phyloP scores from a whole-genome alignment of 2,113 vertebrate genomes.

The Haliaeetus leucogaster region DNA sequence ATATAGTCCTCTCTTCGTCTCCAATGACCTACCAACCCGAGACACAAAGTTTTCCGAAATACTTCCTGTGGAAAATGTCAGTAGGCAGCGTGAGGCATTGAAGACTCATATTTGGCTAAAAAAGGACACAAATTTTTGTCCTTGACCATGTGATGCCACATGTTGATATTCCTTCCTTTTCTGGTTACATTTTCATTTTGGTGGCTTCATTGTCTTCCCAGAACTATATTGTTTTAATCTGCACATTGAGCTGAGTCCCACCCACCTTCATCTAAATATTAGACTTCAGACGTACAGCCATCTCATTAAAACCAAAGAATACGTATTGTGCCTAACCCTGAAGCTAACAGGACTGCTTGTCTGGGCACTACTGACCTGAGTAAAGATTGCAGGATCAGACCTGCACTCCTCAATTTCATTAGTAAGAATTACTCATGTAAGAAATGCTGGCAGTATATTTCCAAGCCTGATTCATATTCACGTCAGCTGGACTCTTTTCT shows the following conservation, averaged over 20 bases:
- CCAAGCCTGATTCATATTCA: conserved; percentile 55
- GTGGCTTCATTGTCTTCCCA: not conserved
- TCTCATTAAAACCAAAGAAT: conserved; percentile 39
- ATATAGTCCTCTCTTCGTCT: not conserved
- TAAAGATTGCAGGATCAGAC: conserved; percentile 54
- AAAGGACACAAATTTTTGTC: not conserved
- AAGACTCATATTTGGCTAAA: not conserved
- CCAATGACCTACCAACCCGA: not conserved
- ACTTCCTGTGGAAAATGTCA: not conserved
- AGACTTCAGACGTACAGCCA: not conserved
- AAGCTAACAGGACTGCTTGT: conserved; percentile 39
- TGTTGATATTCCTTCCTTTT: not conserved
- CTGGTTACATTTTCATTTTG: not conserved
- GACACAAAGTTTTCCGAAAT: not conserved
- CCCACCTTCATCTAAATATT: conserved; percentile 5
- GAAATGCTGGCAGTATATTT: conserved; percentile 13
- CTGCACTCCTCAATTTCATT: conserved; percentile 43
- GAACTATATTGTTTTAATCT: not conserved
- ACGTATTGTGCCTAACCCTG: not conserved
- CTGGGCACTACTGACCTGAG: conserved; percentile 35
- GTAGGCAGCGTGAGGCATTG: not conserved
- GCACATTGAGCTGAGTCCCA: not conserved
- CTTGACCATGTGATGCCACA: not conserved
- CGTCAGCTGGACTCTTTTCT: conserved; percentile 1
- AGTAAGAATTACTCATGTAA: conserved; percentile 42